Base-by-base conservation (phyloP, 2,113 vertebrate genomes). In the Hippocampus zosterae region DNA sequence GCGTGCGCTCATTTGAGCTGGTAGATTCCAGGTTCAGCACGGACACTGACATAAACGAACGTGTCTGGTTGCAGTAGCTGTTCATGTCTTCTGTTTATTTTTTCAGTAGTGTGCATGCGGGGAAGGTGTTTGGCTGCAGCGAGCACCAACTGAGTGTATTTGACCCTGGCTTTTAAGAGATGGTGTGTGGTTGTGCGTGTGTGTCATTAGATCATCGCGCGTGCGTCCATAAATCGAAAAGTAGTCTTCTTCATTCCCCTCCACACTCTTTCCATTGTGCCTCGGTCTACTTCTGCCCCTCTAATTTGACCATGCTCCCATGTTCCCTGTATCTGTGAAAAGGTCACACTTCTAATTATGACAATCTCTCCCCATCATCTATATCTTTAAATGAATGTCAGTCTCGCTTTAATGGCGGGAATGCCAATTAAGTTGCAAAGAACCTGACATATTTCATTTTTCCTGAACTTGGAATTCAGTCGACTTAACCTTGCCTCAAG, bases 331-430 rank as follows among this genome's bases (percentile, higher is more conserved):
- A 3, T 83, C 81, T 78, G 79, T 29, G 73, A 62, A 88, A 86
- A 88, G 86, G 88, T 89, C 88, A 89, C 59, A 61, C 70, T 80
- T 86, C 79, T 88, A 88, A 84, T 85, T 76, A 81, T 84, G 86
- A 82, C 83, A 78, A 68, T 84, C 81, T 72, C 67, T 64, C 67
- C 68, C 53, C 25, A 55, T 72, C 73, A 11, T 73, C 78, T 69
- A 73, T 76, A 40, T 76, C 73, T 33, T 46, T 81, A 82, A 83
- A 80, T 73, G 74, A 84, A 88, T 84, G 67, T 82, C 52, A 67
- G 77, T 69, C 67, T 77, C 69, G 52, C 64, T 81, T 69, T 76
- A 75, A 78, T 29, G 74, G 77, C 69, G 59, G 75, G 65, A 83
- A 81, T 76, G 82, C 85, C 85, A 89, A 88, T 89, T 87, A 89